Conservation (phyloP, 2,888 invertebrate genomes). For the Apeira syringaria region DNA sequence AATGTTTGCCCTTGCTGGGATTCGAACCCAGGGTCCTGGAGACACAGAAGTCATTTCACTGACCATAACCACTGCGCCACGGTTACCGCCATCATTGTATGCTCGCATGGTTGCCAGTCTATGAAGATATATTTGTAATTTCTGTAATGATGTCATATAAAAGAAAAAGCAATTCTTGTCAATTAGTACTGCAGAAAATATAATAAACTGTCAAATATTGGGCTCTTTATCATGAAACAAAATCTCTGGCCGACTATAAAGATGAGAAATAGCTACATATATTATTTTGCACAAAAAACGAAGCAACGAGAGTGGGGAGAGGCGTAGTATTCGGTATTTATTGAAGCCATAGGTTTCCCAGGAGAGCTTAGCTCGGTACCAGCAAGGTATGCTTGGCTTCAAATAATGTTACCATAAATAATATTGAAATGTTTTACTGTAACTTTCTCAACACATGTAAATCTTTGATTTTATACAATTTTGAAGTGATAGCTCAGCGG, state of each 20-base stretch:
- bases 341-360: slow-evolving; percentile 22
- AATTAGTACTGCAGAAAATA: slow-evolving; percentile 23
- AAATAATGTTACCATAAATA: slow-evolving; percentile 16
- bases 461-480: no score
- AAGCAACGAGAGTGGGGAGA: slow-evolving; percentile 11
- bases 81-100: no score
- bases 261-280: slow-evolving; percentile 23
- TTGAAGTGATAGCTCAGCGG: no score
- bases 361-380: slow-evolving; percentile 18
- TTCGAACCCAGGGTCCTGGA: no score
- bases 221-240: slow-evolving; percentile 23
- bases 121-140: no score
- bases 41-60: no score
- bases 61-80: no score
- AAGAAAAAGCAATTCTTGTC: no score
- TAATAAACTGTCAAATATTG: slow-evolving; percentile 24
- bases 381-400: slow-evolving; percentile 12
- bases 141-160: no score
- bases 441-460: no score
- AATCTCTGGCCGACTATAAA: slow-evolving; percentile 24
- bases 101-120: no score
- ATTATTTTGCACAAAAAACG: slow-evolving; percentile 24
- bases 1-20: no score
- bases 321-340: slow-evolving; percentile 23
- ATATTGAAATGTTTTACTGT: not conserved